Percentiles rank a stretch among this genome's conserved stretches.
phyloP scores from a whole-genome alignment of 2,797 vertebrate species.

The Triplophysa yarkandensis region DNA sequence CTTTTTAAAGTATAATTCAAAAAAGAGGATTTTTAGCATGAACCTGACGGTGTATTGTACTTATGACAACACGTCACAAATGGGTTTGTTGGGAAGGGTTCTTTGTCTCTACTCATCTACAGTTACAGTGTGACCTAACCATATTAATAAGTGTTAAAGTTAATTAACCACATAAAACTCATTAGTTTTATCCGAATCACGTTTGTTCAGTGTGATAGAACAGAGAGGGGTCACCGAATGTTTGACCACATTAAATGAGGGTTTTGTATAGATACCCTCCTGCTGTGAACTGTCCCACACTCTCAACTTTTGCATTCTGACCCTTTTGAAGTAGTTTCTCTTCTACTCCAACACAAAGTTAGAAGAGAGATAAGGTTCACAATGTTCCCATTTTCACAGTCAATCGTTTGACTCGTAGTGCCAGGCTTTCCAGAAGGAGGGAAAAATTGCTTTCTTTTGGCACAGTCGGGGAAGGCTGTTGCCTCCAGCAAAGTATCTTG shows the following conservation, averaged over 20 bases:
- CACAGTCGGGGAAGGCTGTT: conserved; percentile 13
- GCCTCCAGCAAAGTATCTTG: conserved; percentile 32
- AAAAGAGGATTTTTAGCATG: not conserved
- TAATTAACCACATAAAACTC: conserved; percentile 53
- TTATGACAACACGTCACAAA: not conserved
- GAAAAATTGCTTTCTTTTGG: conserved; percentile 28
- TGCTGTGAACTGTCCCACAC: conserved; percentile 7
- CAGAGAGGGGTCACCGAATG: conserved; percentile 19
- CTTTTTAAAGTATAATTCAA: no score
- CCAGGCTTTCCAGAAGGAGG: conserved; percentile 10
- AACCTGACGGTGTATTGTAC: not conserved
- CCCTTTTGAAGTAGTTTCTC: conserved; percentile 11
- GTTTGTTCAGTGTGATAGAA: conserved; percentile 35
- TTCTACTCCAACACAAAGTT: conserved; percentile 4
- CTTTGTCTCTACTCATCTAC: conserved; percentile 15
- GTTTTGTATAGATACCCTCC: conserved; percentile 44
- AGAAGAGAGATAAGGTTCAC: conserved; percentile 10
- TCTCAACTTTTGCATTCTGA: conserved; percentile 18
- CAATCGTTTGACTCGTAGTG: conserved; percentile 3
- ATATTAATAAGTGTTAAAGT: conserved; percentile 33
- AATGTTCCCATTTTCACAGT: conserved; percentile 27
- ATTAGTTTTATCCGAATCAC: conserved; percentile 53
- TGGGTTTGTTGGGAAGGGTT: conserved; percentile 1
- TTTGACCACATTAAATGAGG: conserved; percentile 43
- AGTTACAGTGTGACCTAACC: conserved; percentile 8